phyloP scores from a whole-genome alignment of 2,888 invertebrate genomes.

The Cryptosula pallasiana region DNA sequence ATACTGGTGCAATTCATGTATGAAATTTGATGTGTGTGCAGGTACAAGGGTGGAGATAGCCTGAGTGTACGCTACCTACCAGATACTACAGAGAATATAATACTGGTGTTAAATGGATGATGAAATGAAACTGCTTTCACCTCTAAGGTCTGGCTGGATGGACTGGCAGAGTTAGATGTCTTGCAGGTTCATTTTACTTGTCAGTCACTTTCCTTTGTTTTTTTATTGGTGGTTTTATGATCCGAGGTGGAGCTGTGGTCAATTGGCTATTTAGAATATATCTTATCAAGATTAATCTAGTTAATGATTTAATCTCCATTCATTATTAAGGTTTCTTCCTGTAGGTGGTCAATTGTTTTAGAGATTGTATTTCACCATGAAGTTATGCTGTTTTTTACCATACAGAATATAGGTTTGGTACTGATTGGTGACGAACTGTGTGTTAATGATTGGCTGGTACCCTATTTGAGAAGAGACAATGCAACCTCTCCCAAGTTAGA shows the following conservation, averaged over 20 bases:
- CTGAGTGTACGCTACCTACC: slow-evolving; percentile 55
- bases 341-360: too few species aligned
- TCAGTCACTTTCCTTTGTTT: too few species aligned
- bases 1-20: too few species aligned
- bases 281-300: too few species aligned
- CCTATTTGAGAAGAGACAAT: slow-evolving; percentile 43
- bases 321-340: too few species aligned
- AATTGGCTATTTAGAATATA: too few species aligned
- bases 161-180: slow-evolving; percentile 44
- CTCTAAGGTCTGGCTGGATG: slow-evolving; percentile 55
- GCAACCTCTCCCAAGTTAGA: slow-evolving; percentile 47
- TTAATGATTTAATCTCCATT: too few species aligned
- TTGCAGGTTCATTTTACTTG: too few species aligned
- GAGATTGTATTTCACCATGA: too few species aligned
- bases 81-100: slow-evolving; percentile 51
- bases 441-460: slow-evolving; percentile 56
- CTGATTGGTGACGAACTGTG: slow-evolving; percentile 57
- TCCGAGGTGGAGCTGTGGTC: too few species aligned
- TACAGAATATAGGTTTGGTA: slow-evolving; percentile 45
- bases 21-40: too few species aligned
- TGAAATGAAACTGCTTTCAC: slow-evolving; percentile 52
- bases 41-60: slow-evolving; percentile 56
- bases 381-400: not conserved
- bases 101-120: slow-evolving; percentile 57
- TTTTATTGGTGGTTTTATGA: too few species aligned